phyloP scores from a whole-genome alignment of 1,140 invertebrate species.

The Drosophila nebulosa region DNA sequence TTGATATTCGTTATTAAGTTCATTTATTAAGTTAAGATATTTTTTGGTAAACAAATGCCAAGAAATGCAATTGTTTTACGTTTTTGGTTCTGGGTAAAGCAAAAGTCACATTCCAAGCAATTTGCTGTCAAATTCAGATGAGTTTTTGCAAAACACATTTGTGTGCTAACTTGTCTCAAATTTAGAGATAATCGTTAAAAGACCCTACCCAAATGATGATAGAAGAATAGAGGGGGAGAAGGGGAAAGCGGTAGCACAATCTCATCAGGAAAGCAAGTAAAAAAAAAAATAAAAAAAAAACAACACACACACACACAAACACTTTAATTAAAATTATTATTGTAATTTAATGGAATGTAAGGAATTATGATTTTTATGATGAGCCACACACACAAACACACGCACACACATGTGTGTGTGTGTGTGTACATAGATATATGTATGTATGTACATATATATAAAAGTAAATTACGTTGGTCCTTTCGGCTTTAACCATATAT shows the following conservation, averaged over 20 bases:
- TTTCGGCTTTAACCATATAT: slow-evolving; percentile 70
- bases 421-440: slow-evolving; percentile 19
- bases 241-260: too few species aligned
- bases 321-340: slow-evolving; percentile 80
- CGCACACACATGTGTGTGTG: slow-evolving; percentile 15
- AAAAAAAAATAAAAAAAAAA: slow-evolving; percentile 32
- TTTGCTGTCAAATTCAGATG: not conserved
- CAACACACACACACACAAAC: slow-evolving; percentile 71
- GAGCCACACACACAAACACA: slow-evolving; percentile 38
- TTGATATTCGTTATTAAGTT: not conserved
- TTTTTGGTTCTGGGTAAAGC: not conserved
- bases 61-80: not conserved
- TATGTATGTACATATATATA: slow-evolving; percentile 43
- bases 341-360: slow-evolving; percentile 78
- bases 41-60: not conserved
- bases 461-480: slow-evolving; percentile 77
- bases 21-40: not conserved
- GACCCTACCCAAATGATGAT: slow-evolving; percentile 27
- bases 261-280: too few species aligned
- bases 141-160: not conserved
- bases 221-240: not conserved
- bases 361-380: slow-evolving; percentile 73
- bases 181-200: slow-evolving; percentile 29
- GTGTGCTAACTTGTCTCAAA: not conserved
- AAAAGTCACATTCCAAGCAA: not conserved